phyloP scores from a whole-genome alignment of 1,140 invertebrate genomes.

The Venturia canescens region DNA sequence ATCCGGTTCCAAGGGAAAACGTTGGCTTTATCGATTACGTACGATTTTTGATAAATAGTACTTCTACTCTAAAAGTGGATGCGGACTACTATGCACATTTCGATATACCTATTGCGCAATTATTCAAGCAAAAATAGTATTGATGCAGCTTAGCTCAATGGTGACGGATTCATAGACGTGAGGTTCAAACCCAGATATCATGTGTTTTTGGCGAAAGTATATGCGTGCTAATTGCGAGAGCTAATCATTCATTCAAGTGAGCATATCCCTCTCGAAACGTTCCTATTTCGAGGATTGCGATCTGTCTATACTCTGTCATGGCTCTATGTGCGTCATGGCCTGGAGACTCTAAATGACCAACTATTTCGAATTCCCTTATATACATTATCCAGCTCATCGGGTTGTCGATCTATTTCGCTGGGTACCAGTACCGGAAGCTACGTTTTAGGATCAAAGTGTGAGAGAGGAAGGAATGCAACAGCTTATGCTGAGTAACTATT shows the following conservation, averaged over 20 bases:
- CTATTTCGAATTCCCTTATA: background rate
- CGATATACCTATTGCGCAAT: background rate
- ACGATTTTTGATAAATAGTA: no score
- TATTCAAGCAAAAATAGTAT: background rate
- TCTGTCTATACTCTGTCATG: conserved; percentile 13
- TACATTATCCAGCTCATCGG: conserved; percentile 1
- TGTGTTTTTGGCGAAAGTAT: background rate
- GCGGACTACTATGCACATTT: background rate
- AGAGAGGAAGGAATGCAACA: conserved; percentile 1
- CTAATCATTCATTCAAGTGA: background rate
- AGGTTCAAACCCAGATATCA: background rate
- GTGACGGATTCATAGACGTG: background rate
- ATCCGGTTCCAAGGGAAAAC: no score
- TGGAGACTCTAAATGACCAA: background rate
- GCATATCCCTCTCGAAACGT: conserved; percentile 6
- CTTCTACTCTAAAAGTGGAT: background rate
- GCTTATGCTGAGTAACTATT: background rate
- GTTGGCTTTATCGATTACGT: no score
- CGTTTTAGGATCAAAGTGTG: background rate
- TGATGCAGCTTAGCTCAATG: background rate
- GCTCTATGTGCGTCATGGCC: background rate
- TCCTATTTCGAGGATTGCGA: conserved; percentile 9
- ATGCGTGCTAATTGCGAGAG: conserved; percentile 8
- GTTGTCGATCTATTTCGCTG: conserved; percentile 5
- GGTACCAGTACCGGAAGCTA: conserved; percentile 13